Evolutionary conservation across 2,888 invertebrate genomes (phyloP), one percentile per base, ranked within the genome.

Genomic region (Slavum lentiscoides): DNA sequence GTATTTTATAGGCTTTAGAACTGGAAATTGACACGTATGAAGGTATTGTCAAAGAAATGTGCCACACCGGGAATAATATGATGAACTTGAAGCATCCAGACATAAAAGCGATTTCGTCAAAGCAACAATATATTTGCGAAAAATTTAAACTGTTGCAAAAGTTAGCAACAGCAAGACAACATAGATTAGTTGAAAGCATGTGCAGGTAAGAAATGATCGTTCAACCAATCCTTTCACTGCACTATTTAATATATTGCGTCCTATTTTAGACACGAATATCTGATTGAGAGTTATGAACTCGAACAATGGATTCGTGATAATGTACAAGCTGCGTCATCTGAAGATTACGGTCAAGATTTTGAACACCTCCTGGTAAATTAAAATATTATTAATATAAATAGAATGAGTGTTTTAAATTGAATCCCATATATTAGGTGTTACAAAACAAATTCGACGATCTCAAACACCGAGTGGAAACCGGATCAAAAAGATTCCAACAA

Each of bases 261-360:
- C 66, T 21, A 4, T 61, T 76, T 67, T 43, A 90, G 94, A 83
- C 96, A 96, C 85, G 96, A 97, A 85, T 97, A 96, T 86, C 91
- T 96, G 86, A 89, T 93, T 0, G 97, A 97, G 87, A 94, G 94
- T 72, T 92, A 92, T 4, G 97, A 97, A 85, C 89, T 97, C 62
- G 95, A 96, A 85, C 91, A 92, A 84, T 97, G 97, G 96, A 95
- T 98, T 74, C 91, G 92, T 83, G 96, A 97, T 84, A 95, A 97
- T 86, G 91, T 94, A 85, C 93, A 94, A 74, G 92, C 93, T 0
- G 96, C 97, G 1, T 92, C 93, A 73, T 94, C 94, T 81, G 96
- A 97, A 85, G 97, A 97, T 86, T 97, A 95, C 85, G 97, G 97
- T 0, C 94, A 94, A 86, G 97, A 98, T 86, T 97, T 93, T 85